These are phyloP conservation scores for Ophion ellenae DNA, from an alignment of 2,888 invertebrate species.

Conservation along the genomic window DNA sequence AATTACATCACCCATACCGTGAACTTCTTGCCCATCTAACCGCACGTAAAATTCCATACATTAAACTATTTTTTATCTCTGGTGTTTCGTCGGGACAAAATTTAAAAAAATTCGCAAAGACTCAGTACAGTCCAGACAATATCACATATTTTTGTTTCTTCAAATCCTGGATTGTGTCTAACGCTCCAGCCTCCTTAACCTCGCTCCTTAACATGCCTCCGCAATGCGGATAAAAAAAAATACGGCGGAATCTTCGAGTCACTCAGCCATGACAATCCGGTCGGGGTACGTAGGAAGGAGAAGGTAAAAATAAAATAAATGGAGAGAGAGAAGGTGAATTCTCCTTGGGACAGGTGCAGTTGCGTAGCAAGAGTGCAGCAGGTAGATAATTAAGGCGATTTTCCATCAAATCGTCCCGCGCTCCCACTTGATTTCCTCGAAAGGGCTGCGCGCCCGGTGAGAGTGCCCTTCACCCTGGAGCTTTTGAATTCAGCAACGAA, in stretches of 20 bases:
- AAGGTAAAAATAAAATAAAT: conserved; percentile 8
- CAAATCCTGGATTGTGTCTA: too few species aligned
- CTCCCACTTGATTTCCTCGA: conserved; percentile 59
- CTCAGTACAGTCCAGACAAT: too few species aligned
- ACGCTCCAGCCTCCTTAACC: too few species aligned
- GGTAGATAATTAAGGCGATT: conserved; percentile 67
- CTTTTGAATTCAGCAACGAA: conserved; percentile 34
- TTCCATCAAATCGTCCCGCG: conserved; percentile 63
- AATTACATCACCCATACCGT: too few species aligned
- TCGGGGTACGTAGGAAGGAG: conserved; percentile 10
- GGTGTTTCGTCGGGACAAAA: too few species aligned
- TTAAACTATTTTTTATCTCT: too few species aligned
- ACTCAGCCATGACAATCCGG: conserved; percentile 53
- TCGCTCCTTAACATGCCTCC: too few species aligned
- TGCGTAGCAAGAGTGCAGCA: conserved; percentile 50
- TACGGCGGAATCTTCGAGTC: conserved; percentile 19
- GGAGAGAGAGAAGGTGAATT: conserved; percentile 12
- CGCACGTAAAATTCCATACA: too few species aligned
- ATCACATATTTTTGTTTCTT: too few species aligned
- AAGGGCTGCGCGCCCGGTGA: conserved; percentile 20
- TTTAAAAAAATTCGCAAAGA: too few species aligned
- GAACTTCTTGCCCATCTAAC: too few species aligned
- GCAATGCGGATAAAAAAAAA: conserved; percentile 27
- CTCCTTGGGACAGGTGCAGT: conserved; percentile 63
- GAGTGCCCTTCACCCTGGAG: conserved; percentile 54